Evolutionary conservation across 2,797 vertebrate species (phyloP).

Genomic region (Novumbra hubbsi): DNA sequence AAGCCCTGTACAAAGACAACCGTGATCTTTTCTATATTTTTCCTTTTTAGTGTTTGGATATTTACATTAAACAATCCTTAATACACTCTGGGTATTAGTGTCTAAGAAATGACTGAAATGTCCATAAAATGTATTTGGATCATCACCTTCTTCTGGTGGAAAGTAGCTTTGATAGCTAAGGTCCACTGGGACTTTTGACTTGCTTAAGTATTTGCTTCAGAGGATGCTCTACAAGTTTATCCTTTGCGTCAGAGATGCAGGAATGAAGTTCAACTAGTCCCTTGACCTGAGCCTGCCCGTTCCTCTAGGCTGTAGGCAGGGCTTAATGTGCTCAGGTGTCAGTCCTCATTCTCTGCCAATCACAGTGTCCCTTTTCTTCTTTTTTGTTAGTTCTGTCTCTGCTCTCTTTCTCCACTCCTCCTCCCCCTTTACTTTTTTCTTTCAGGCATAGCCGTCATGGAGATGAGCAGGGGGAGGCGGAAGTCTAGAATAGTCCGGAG

Average conservation of each 20-base stretch:
- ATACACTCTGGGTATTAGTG: not conserved
- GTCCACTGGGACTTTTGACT: not conserved
- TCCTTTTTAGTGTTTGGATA: not conserved
- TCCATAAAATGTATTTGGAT: no score
- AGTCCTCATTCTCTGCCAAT: conserved; percentile 47
- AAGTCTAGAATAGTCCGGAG: conserved; percentile 28
- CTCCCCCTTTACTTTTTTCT: not conserved
- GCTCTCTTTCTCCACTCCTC: not conserved
- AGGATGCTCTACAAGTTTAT: conserved; percentile 35
- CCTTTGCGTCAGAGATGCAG: conserved; percentile 28
- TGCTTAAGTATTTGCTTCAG: conserved; percentile 1
- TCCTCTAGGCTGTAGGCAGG: conserved; percentile 46
- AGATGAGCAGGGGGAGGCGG: conserved; percentile 13
- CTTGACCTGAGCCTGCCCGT: conserved; percentile 19
- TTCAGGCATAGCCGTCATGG: conserved; percentile 11
- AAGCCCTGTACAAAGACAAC: not conserved
- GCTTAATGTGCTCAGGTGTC: conserved; percentile 60
- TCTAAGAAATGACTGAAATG: not conserved
- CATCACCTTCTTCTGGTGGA: not conserved
- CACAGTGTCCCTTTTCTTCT: conserved; percentile 38
- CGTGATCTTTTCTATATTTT: no score
- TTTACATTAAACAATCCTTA: not conserved
- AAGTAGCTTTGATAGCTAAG: not conserved
- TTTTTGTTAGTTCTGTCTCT: conserved; percentile 25
- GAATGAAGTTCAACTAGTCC: conserved; percentile 58